Evolutionary conservation across 2,888 invertebrate genomes (phyloP).

Genomic region (Eulithis testata): DNA sequence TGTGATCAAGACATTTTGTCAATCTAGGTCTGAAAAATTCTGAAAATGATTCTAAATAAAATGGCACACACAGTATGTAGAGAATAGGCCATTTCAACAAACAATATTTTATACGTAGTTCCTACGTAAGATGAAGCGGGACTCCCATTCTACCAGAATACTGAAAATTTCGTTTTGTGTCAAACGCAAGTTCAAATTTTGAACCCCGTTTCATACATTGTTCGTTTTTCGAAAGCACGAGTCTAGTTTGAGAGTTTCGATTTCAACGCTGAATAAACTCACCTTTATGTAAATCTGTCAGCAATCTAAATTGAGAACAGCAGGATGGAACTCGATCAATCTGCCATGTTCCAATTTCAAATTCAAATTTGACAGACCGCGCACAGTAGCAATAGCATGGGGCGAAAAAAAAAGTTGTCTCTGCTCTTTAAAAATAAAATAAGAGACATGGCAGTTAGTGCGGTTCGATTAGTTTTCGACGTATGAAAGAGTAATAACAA

Average conservation of each 20-base stretch:
- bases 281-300: conserved; percentile 56
- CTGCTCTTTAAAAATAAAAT: conserved; percentile 25
- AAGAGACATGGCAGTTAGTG: conserved; percentile 49
- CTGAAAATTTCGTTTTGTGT: too few relatives aligned
- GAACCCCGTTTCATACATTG: too few relatives aligned
- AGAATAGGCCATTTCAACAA: conserved; percentile 12
- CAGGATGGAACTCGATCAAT: conserved; percentile 49
- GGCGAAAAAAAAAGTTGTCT: conserved; percentile 25
- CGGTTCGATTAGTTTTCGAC: conserved; percentile 70
- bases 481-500: conserved; percentile 77
- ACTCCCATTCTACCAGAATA: too few relatives aligned
- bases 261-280: conserved; percentile 25
- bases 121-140: too few relatives aligned
- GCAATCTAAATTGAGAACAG: conserved; percentile 52
- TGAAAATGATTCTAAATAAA: neutral
- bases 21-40: neutral
- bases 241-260: neutral
- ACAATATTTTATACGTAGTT: too few relatives aligned
- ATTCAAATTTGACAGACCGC: conserved; percentile 70
- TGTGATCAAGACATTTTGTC: too few relatives aligned
- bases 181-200: too few relatives aligned
- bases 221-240: too few relatives aligned
- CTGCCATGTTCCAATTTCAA: conserved; percentile 61
- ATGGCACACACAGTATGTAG: conserved; percentile 22
- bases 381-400: conserved; percentile 46